A percentile compares a stretch with the other conserved stretches of the same genome.
These are phyloP conservation scores for Plectropomus leopardus DNA, from an alignment of 2,113 vertebrate genomes.

Conservation along the genomic window DNA sequence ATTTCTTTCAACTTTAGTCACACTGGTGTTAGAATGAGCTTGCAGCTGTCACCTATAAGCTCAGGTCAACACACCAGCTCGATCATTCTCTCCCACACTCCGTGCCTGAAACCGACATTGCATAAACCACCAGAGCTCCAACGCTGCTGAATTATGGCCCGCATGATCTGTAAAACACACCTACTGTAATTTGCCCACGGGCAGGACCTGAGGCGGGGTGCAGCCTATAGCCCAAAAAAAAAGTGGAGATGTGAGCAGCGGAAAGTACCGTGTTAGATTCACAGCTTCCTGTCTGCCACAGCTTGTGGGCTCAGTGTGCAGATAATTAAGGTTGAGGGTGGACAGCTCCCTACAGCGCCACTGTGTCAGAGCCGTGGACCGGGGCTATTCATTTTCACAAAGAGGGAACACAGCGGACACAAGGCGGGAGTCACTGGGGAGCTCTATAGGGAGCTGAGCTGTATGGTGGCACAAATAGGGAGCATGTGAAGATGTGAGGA, in stretches of 20 bases:
- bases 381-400: conserved; percentile 68
- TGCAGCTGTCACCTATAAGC: not conserved
- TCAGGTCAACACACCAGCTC: not conserved
- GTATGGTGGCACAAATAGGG: conserved; percentile 39
- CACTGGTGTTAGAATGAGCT: not conserved
- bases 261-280: conserved; percentile 50
- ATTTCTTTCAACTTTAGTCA: conserved; percentile 12
- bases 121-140: not conserved
- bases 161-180: conserved; percentile 26
- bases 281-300: conserved; percentile 59
- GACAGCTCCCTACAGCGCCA: conserved; percentile 65
- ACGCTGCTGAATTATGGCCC: conserved; percentile 10
- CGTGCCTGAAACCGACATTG: not conserved
- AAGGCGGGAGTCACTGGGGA: conserved; percentile 56
- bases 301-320: conserved; percentile 68
- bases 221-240: conserved; percentile 10
- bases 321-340: conserved; percentile 77
- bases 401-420: conserved; percentile 52
- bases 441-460: conserved; percentile 55
- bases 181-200: conserved; percentile 22
- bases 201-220: not conserved
- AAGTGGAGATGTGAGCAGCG: conserved; percentile 8
- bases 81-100: not conserved
- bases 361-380: conserved; percentile 46
- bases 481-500: conserved; percentile 22